Percentiles rank a stretch among this genome's conserved stretches.
Evolutionary conservation across 2,113 vertebrate genomes (phyloP).

Genomic region (Galemys pyrenaicus): DNA sequence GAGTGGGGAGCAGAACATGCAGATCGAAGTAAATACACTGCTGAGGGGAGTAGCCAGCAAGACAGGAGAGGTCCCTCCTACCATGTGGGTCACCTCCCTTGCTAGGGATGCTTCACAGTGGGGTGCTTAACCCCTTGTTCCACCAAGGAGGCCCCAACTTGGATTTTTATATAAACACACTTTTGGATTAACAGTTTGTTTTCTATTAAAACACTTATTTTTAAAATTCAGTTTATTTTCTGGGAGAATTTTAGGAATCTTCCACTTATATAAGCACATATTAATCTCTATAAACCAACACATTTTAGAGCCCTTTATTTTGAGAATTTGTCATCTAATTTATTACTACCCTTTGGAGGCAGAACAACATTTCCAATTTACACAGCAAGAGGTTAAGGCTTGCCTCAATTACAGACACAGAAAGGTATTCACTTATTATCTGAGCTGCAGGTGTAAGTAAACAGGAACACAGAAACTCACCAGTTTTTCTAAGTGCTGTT

Average conservation of each 20-base stretch:
- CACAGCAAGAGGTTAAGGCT: background rate
- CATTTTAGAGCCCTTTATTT: background rate
- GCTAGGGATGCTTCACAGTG: no score
- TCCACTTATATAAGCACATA: background rate
- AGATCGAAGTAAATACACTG: no score
- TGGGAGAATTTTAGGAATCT: background rate
- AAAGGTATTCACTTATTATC: background rate
- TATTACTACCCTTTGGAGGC: background rate
- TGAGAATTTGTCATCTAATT: background rate
- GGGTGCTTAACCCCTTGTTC: no score
- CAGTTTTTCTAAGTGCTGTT: background rate
- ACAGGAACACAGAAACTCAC: background rate
- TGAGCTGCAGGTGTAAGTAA: background rate
- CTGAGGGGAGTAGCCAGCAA: no score
- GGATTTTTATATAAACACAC: background rate
- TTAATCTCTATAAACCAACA: background rate
- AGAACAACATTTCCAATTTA: background rate
- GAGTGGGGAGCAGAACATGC: no score
- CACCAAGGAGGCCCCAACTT: background rate
- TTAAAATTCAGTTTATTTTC: conserved; percentile 23
- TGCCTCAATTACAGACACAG: background rate
- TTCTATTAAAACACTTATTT: background rate
- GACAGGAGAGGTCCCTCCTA: no score
- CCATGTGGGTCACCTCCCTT: no score
- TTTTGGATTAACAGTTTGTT: background rate